Conservation (phyloP, 2,888 invertebrate genomes). For the Sphaeridia pumilis region DNA sequence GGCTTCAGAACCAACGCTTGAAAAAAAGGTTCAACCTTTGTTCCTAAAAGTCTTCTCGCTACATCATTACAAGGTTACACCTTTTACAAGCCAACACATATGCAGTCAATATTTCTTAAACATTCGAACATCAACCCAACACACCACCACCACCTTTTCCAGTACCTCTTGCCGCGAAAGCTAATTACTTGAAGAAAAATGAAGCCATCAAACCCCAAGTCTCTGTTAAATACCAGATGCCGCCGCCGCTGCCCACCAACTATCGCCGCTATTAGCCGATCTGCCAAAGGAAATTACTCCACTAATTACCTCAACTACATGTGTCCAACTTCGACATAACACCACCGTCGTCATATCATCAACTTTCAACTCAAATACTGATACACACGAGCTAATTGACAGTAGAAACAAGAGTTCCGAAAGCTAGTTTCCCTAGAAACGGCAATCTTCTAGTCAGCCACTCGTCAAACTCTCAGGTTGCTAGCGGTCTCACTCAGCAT, state of each 20-base stretch:
- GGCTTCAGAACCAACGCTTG: too few relatives aligned
- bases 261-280: not conserved
- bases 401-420: too few relatives aligned
- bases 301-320: not conserved
- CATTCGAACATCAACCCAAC: not conserved
- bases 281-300: constrained; percentile 4
- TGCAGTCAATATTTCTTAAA: not conserved
- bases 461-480: too few relatives aligned
- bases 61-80: not conserved
- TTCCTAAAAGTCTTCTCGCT: too few relatives aligned
- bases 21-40: too few relatives aligned
- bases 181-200: constrained; percentile 1
- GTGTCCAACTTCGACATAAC: constrained; percentile 11
- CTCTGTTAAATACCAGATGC: too few relatives aligned
- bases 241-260: too few relatives aligned
- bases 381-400: constrained; percentile 30
- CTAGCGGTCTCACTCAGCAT: constrained; percentile 3
- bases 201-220: not conserved
- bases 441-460: too few relatives aligned
- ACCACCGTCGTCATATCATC: constrained; percentile 25
- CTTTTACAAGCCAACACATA: not conserved
- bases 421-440: too few relatives aligned
- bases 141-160: not conserved
- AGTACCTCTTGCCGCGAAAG: not conserved
- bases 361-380: constrained; percentile 29